Conservation (phyloP, 2,888 invertebrate genomes). For the Lordiphosa fenestrarum region DNA sequence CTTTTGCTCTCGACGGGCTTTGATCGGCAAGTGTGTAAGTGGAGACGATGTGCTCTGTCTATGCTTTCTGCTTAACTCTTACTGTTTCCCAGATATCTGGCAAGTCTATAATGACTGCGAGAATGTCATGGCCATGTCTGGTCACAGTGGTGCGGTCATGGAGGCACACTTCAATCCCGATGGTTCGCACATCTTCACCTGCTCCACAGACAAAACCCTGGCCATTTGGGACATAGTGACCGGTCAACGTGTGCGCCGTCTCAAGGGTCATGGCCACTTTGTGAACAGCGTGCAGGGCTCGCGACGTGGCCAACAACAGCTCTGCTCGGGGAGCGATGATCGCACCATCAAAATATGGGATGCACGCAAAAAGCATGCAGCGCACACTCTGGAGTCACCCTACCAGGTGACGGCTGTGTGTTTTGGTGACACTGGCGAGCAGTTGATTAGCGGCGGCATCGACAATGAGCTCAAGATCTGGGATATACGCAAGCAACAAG, state of each 20-base stretch:
- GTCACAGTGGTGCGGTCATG: slow-evolving; percentile 97
- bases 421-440: slow-evolving; percentile 97
- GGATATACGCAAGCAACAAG: slow-evolving; percentile 92
- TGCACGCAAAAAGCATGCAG: slow-evolving; percentile 90
- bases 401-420: slow-evolving; percentile 93
- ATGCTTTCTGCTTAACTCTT: background rate
- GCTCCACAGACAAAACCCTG: slow-evolving; percentile 96
- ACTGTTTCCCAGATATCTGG: slow-evolving; percentile 89
- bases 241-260: slow-evolving; percentile 92
- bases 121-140: slow-evolving; percentile 94
- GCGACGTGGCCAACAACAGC: slow-evolving; percentile 92
- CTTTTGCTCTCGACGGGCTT: slow-evolving; percentile 96
- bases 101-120: slow-evolving; percentile 99
- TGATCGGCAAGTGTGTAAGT: slow-evolving; percentile 95
- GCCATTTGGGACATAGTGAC: slow-evolving; percentile 97
- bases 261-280: slow-evolving; percentile 91
- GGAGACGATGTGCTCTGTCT: background rate
- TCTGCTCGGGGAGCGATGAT: slow-evolving; percentile 98
- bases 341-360: slow-evolving; percentile 95
- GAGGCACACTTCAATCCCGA: slow-evolving; percentile 94
- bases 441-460: slow-evolving; percentile 95
- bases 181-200: slow-evolving; percentile 91
- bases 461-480: slow-evolving; percentile 99
- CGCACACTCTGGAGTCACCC: slow-evolving; percentile 86
- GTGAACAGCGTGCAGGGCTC: slow-evolving; percentile 86